These are phyloP conservation scores for Avahi laniger DNA, from an alignment of 2,797 vertebrate genomes.

Conservation along the genomic window DNA sequence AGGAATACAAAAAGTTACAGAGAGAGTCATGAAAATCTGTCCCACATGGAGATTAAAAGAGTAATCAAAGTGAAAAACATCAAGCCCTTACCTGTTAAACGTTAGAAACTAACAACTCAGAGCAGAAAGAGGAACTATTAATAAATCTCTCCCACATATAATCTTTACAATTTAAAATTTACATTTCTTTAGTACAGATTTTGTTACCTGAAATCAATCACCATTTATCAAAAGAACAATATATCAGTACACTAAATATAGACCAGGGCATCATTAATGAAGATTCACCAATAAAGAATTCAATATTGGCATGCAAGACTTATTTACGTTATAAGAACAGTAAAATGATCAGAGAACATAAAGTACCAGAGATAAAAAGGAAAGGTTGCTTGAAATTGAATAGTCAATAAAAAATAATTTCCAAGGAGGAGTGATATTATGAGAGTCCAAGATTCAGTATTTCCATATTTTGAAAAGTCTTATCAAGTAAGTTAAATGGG, in stretches of 20 bases:
- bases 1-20: slow-evolving; percentile 57
- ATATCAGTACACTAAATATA: neutral
- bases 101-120: slow-evolving; percentile 26
- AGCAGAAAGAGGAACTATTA: neutral
- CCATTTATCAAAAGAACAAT: slow-evolving; percentile 21
- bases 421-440: neutral
- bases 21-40: slow-evolving; percentile 64
- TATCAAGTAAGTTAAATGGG: neutral
- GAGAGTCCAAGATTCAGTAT: neutral
- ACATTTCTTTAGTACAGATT: neutral
- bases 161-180: slow-evolving; percentile 1
- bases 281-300: neutral
- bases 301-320: neutral
- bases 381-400: neutral
- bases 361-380: neutral
- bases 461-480: neutral
- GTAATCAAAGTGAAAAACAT: slow-evolving; percentile 59
- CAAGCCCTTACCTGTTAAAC: slow-evolving; percentile 56
- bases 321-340: neutral
- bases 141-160: slow-evolving; percentile 8
- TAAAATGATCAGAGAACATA: neutral
- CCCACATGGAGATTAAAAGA: slow-evolving; percentile 68
- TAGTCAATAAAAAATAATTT: neutral
- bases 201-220: slow-evolving; percentile 29
- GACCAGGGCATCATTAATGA: neutral